Evolutionary conservation across 2,888 invertebrate species (phyloP).

Genomic region (Andrena trimmerana): DNA sequence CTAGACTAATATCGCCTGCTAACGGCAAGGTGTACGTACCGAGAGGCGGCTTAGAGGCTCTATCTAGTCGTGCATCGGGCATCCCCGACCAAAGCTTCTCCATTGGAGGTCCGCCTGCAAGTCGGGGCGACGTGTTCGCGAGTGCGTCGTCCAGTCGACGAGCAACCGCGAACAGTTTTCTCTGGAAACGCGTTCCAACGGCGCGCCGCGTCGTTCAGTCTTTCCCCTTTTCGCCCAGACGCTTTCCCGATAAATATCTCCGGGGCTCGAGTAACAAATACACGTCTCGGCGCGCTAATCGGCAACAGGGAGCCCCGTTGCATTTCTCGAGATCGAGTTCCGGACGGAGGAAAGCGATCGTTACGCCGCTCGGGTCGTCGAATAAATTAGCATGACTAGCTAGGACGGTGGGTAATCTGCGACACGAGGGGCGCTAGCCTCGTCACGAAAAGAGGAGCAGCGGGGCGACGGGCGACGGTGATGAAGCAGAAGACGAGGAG

Average conservation of each 20-base stretch:
- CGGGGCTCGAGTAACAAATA: constrained; percentile 19
- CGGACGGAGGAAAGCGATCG: constrained; percentile 47
- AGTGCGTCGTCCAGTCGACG: constrained; percentile 1
- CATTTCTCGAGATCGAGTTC: constrained; percentile 30
- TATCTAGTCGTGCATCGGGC: constrained; percentile 72
- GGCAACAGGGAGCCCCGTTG: constrained; percentile 17
- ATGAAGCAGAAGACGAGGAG: constrained; percentile 59
- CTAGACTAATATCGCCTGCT: constrained; percentile 68
- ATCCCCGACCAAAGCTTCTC: constrained; percentile 55
- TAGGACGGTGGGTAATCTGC: constrained; percentile 58
- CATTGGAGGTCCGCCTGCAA: constrained; percentile 32
- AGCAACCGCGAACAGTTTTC: not conserved
- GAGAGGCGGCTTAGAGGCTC: constrained; percentile 46
- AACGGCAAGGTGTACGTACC: constrained; percentile 68
- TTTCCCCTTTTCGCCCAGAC: not conserved
- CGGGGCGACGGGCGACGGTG: constrained; percentile 58
- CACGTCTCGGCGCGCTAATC: constrained; percentile 36
- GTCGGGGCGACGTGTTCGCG: not conserved
- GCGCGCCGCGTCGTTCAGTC: not conserved
- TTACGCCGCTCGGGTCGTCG: constrained; percentile 43
- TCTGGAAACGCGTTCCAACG: not conserved
- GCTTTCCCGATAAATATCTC: constrained; percentile 43
- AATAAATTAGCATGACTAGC: constrained; percentile 66
- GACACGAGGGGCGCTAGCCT: constrained; percentile 57
- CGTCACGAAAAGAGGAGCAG: constrained; percentile 69